phyloP scores from a whole-genome alignment of 2,113 vertebrate genomes.

The Hydrolagus affinis region DNA sequence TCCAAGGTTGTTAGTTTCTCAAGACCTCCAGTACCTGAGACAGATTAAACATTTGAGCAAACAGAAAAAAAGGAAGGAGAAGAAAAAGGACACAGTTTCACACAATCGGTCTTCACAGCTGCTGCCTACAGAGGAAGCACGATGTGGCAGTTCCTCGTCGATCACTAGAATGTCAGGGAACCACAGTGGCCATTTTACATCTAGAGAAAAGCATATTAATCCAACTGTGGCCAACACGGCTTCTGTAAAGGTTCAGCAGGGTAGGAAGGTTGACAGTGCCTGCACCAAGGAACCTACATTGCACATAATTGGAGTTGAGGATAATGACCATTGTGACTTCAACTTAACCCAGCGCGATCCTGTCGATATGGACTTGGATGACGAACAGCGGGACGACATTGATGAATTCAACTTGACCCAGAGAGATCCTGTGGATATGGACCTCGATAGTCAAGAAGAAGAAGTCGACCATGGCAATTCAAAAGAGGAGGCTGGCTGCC shows the following conservation, averaged over 20 bases:
- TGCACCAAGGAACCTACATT: neutral
- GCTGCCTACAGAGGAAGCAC: neutral
- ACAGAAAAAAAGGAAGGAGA: neutral
- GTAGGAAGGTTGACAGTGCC: neutral
- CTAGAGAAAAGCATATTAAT: neutral
- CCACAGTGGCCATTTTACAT: neutral
- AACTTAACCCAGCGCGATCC: slow-evolving; percentile 63
- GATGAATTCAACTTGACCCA: neutral
- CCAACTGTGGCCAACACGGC: too few relatives aligned
- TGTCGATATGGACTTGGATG: slow-evolving; percentile 61
- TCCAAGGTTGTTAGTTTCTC: slow-evolving; percentile 53
- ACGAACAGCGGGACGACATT: slow-evolving; percentile 36
- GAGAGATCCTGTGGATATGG: slow-evolving; percentile 36
- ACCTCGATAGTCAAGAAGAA: slow-evolving; percentile 34
- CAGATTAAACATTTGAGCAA: slow-evolving; percentile 40
- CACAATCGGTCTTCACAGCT: slow-evolving; percentile 28
- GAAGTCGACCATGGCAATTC: neutral
- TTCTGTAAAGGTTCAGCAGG: neutral
- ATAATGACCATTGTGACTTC: slow-evolving; percentile 44
- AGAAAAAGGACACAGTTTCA: neutral
- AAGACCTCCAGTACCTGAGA: slow-evolving; percentile 53
- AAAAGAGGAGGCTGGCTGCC: slow-evolving; percentile 33
- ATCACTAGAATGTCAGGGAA: neutral
- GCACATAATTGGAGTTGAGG: slow-evolving; percentile 37
- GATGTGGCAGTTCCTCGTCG: neutral